Conservation (phyloP, 2,888 invertebrate genomes). For the Hoplodrina blanda region DNA sequence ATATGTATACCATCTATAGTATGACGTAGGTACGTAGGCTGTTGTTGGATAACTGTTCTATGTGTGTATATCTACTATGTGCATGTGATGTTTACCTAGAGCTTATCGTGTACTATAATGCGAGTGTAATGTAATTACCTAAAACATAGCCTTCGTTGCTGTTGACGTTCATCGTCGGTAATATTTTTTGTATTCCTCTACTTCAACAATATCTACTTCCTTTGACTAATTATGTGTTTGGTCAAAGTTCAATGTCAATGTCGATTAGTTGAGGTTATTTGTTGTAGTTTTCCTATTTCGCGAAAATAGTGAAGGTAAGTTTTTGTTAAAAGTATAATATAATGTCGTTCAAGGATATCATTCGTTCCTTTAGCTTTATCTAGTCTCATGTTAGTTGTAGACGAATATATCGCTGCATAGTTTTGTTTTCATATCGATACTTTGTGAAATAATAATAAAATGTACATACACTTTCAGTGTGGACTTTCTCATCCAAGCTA, state of each 20-base stretch:
- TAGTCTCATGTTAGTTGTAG: background rate
- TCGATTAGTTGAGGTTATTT: conserved; percentile 30
- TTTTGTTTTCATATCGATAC: background rate
- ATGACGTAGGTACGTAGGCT: background rate
- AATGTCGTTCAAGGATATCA: background rate
- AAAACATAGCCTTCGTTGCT: conserved; percentile 51
- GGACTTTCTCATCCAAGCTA: background rate
- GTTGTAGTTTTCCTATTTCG: conserved; percentile 28
- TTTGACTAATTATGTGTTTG: conserved; percentile 38
- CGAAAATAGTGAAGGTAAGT: conserved; percentile 6
- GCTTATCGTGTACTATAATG: conserved; percentile 38
- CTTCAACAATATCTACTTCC: conserved; percentile 44
- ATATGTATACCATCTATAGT: no score
- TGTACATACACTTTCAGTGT: background rate
- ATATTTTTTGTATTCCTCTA: conserved; percentile 38
- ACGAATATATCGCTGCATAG: background rate
- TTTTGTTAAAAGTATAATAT: background rate
- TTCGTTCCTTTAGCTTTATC: conserved; percentile 2
- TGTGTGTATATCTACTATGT: conserved; percentile 1
- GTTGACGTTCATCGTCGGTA: conserved; percentile 21
- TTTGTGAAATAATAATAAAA: background rate
- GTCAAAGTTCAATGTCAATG: conserved; percentile 61
- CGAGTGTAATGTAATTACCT: conserved; percentile 38
- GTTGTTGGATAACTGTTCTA: background rate
- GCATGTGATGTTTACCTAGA: conserved; percentile 20